Conservation (phyloP, 2,888 invertebrate species). For the Callinectes sapidus region DNA sequence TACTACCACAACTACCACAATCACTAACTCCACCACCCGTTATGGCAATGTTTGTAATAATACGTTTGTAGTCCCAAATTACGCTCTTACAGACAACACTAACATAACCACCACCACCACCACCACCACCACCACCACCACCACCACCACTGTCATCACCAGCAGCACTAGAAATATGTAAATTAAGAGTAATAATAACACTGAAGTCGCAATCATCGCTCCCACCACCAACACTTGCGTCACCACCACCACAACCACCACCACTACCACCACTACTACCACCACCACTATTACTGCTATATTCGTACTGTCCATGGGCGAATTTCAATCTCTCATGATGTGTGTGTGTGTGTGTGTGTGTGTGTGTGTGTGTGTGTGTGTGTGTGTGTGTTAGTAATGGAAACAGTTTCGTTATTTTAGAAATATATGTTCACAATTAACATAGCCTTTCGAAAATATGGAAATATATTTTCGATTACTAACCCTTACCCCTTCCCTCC, state of each 20-base stretch:
- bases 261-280: not conserved
- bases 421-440: not conserved
- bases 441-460: not conserved
- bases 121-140: not conserved
- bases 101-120: not conserved
- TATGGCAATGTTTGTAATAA: not conserved
- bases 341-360: conserved; percentile 6
- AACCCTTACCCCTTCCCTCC: not conserved
- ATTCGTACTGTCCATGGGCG: not conserved
- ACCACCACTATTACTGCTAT: not conserved
- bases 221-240: not conserved
- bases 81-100: not conserved
- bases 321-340: not conserved
- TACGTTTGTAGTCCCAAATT: not conserved
- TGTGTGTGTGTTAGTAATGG: not conserved
- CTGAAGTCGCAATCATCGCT: not conserved
- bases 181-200: not conserved
- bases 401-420: not conserved
- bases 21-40: too few relatives aligned
- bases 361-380: conserved; percentile 9
- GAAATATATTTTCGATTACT: not conserved
- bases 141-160: not conserved
- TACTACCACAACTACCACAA: not conserved
- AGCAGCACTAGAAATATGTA: not conserved
- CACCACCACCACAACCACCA: not conserved